phyloP scores from a whole-genome alignment of 2,113 vertebrate genomes.

The Sminthopsis crassicaudata region DNA sequence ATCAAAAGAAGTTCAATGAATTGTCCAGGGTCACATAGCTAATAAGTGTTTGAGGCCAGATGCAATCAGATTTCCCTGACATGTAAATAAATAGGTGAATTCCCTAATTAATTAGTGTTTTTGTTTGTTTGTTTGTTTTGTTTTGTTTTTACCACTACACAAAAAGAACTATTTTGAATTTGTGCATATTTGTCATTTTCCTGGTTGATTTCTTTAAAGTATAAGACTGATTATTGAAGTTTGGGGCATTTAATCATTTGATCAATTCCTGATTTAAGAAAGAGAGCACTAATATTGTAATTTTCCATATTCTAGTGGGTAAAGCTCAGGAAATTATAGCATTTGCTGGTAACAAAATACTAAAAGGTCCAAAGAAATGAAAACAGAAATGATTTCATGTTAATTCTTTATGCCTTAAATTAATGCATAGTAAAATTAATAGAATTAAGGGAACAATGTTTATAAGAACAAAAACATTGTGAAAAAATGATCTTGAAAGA shows the following conservation, averaged over 20 bases:
- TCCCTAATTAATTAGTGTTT: not conserved
- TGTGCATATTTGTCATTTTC: not conserved
- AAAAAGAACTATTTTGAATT: not conserved
- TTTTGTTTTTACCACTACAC: not conserved
- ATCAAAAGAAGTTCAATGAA: not conserved
- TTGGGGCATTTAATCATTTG: not conserved
- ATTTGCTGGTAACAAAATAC: not conserved
- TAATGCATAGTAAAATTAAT: not conserved
- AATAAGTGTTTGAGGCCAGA: not conserved
- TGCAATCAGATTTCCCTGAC: not conserved
- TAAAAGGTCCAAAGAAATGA: not conserved
- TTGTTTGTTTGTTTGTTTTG: not conserved
- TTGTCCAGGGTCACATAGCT: not conserved
- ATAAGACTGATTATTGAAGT: not conserved
- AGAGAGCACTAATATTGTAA: not conserved
- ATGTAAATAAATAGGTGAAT: not conserved
- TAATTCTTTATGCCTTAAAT: not conserved
- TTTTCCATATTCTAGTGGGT: not conserved
- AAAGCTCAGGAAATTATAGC: not conserved
- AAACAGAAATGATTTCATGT: not conserved
- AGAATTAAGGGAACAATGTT: not conserved
- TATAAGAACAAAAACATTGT: not conserved
- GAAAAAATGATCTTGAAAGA: not conserved
- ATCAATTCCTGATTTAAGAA: not conserved
- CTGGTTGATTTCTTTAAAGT: not conserved